phyloP scores from a whole-genome alignment of 2,888 invertebrate genomes.

The Agrilus mali region DNA sequence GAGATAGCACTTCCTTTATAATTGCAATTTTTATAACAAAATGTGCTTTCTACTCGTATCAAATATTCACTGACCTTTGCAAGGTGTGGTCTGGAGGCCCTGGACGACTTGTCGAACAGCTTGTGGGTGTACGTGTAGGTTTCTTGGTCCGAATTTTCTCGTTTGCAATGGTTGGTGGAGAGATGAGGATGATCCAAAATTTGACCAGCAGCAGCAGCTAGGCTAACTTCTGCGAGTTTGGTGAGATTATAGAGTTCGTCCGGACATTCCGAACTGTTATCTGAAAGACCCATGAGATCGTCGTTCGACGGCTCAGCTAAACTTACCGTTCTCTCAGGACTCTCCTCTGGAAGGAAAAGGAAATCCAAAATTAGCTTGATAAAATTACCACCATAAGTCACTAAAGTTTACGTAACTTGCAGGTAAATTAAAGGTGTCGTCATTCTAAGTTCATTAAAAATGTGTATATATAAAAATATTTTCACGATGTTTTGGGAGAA shows the following conservation, averaged over 20 bases:
- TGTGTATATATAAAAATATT: too few species aligned
- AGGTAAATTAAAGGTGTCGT: too few species aligned
- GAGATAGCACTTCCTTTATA: too few species aligned
- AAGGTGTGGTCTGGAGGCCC: conserved; percentile 27
- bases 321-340: conserved; percentile 33
- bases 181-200: conserved; percentile 35
- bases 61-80: conserved; percentile 22
- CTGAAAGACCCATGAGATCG: conserved; percentile 19
- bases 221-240: conserved; percentile 59
- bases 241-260: conserved; percentile 64
- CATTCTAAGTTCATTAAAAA: too few species aligned
- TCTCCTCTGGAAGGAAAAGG: conserved; percentile 25
- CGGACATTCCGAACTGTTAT: conserved; percentile 33
- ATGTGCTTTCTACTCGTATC: too few species aligned
- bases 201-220: conserved; percentile 49
- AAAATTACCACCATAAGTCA: not conserved
- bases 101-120: conserved; percentile 32
- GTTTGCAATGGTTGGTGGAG: conserved; percentile 15
- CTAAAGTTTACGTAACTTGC: too few species aligned
- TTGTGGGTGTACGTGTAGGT: conserved; percentile 32
- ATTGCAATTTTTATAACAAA: too few species aligned
- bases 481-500: too few species aligned
- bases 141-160: conserved; percentile 14
- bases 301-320: conserved; percentile 26
- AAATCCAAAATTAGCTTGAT: not conserved